Conservation (phyloP, 2,888 invertebrate species). For the Lumbricus terrestris region DNA sequence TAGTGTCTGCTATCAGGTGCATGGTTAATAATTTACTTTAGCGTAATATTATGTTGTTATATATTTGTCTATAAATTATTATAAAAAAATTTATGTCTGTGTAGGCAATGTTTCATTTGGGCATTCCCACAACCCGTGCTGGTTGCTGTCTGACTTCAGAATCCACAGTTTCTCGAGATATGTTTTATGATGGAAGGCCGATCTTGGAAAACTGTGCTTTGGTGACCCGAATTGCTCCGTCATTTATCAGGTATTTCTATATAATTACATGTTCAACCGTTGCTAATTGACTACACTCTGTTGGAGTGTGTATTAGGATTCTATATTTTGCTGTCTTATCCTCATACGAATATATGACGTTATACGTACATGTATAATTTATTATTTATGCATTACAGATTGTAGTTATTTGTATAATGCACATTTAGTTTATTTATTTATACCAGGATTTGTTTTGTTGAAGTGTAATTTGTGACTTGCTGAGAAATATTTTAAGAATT, state of each 20-base stretch:
- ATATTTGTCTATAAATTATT: background rate
- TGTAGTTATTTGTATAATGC: background rate
- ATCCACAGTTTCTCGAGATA: slow-evolving; percentile 65
- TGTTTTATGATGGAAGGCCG: slow-evolving; percentile 67
- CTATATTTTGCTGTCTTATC: background rate
- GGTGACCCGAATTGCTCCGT: slow-evolving; percentile 65
- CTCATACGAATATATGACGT: too few species aligned
- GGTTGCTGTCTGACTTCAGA: slow-evolving; percentile 67
- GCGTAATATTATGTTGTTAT: background rate
- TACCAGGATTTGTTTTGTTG: too few species aligned
- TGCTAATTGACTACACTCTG: background rate
- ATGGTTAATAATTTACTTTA: too few species aligned
- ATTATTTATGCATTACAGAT: too few species aligned
- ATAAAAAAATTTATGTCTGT: too few species aligned
- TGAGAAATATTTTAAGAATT: too few species aligned
- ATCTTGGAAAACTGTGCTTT: slow-evolving; percentile 66
- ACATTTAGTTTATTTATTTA: too few species aligned
- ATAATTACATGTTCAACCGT: too few species aligned
- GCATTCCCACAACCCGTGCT: slow-evolving; percentile 63
- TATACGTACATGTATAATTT: too few species aligned
- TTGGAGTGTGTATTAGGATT: background rate
- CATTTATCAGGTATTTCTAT: slow-evolving; percentile 59
- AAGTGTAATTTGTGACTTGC: too few species aligned
- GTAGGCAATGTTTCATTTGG: slow-evolving; percentile 60
- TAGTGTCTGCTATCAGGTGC: too few species aligned